Base-by-base conservation (phyloP, 2,888 invertebrate species). In the Vesta saturnalis region DNA sequence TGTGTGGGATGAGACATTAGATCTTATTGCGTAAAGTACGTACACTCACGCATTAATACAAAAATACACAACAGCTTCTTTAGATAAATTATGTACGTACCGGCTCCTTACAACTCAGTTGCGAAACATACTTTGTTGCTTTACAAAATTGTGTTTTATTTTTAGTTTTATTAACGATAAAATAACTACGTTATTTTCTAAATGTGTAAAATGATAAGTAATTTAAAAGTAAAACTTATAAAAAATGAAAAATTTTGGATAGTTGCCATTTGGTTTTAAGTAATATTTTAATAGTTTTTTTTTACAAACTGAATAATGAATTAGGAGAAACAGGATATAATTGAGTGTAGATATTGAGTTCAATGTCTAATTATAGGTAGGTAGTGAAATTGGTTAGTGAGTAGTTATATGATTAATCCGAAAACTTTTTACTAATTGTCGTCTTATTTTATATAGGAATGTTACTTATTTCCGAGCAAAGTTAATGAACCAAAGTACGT, bases 21-120 rank as follows among this genome's bases (percentile, higher is more conserved):
- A 70, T 59, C 59, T 54, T 68, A 71, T 72, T 72, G 71, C 71
- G 70, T 72, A 72, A 74, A 72, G 57, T 65, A 70, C 70, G 64
- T 60, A 65, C 70, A 67, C 67, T 63, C 65, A 72, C 64, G 69
- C 71, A 64, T 58, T 65, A 49, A 73, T 71, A 68, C 68, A 67
- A 72, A 74, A 71, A 72, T 69, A 73, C 71, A 67, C 63, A 56
- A 69, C 67, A 61, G 67, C 73, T 46, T 70, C 60, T 57, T 69
- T 66, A 69, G 58, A 70, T 72, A 72, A 71, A 74, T 74, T 72
- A 68, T 65, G 30, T 65, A 61, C 65, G 58, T 61, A 59, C 63
- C 15, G 47, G 39, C 67, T 55, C 55, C 54, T 55, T 58, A 59
- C 39, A 63, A 21, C 54, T 60, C 52, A 46, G 43, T 68, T 68